These are phyloP conservation scores for Acomys russatus DNA, from an alignment of 2,797 vertebrate species.

Conservation along the genomic window DNA sequence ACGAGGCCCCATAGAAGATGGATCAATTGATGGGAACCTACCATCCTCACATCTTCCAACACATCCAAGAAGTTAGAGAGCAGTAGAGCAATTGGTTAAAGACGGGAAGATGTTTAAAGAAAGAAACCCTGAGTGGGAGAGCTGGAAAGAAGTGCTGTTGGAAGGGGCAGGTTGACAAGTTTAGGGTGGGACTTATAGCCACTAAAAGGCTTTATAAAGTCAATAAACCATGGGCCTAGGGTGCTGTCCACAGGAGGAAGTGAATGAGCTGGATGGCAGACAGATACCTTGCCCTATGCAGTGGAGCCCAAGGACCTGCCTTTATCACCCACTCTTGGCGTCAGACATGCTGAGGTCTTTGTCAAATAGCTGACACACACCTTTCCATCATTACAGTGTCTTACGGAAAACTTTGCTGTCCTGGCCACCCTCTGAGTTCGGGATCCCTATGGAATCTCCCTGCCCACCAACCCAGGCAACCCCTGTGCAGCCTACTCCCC, in stretches of 20 bases:
- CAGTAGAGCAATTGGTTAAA: not conserved
- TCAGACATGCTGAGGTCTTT: not conserved
- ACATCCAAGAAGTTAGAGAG: not conserved
- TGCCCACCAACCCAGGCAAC: not conserved
- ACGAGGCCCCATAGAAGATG: not conserved
- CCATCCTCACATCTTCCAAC: not conserved
- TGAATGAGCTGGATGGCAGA: too few relatives aligned
- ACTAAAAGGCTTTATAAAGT: not conserved
- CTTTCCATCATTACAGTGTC: not conserved
- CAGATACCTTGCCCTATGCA: not conserved
- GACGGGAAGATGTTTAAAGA: too few relatives aligned
- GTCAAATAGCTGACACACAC: not conserved
- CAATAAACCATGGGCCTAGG: not conserved
- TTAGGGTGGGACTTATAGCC: not conserved
- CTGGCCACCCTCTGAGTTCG: not conserved
- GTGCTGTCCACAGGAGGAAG: not conserved
- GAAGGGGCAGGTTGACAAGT: not conserved
- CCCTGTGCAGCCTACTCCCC: not conserved
- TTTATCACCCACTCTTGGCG: not conserved
- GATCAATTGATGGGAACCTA: not conserved
- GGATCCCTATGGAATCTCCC: not conserved
- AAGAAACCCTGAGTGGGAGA: not conserved
- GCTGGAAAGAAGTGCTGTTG: not conserved
- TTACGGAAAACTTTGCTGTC: not conserved
- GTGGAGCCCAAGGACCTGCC: not conserved